Evolutionary conservation across 2,888 invertebrate species (phyloP).

Genomic region (Drosophila paramelanica): DNA sequence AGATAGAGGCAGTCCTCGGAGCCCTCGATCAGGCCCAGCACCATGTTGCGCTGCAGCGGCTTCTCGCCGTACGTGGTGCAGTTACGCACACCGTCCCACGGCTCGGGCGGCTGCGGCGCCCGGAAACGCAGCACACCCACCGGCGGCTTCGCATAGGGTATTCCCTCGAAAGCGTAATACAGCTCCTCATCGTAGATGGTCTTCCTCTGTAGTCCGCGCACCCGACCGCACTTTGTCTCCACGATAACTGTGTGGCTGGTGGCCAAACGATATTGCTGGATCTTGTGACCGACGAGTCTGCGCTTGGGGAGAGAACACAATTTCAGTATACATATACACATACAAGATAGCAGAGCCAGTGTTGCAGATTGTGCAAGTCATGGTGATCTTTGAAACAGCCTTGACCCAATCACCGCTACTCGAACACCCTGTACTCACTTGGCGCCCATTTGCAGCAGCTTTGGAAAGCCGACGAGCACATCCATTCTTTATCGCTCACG

Average conservation of each 20-base stretch:
- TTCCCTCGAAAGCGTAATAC: conserved; percentile 82
- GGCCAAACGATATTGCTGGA: conserved; percentile 71
- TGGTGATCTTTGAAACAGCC: not conserved
- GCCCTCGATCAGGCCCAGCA: conserved; percentile 82
- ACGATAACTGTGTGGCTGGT: conserved; percentile 73
- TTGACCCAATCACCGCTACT: not conserved
- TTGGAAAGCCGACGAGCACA: conserved; percentile 56
- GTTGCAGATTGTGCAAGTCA: not conserved
- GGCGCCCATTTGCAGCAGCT: conserved; percentile 49
- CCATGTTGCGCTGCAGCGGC: conserved; percentile 81
- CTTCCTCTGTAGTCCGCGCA: conserved; percentile 75
- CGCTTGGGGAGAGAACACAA: not conserved
- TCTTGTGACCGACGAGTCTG: conserved; percentile 71
- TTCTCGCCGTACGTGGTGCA: conserved; percentile 80
- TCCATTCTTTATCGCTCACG: conserved; percentile 40
- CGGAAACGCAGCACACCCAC: conserved; percentile 81
- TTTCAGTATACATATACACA: not conserved
- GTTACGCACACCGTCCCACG: conserved; percentile 85
- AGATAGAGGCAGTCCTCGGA: conserved; percentile 86
- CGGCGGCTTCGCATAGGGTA: conserved; percentile 84
- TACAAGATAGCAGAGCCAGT: conserved; percentile 6
- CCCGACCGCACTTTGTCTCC: conserved; percentile 74
- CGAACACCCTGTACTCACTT: conserved; percentile 53
- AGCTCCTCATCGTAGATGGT: conserved; percentile 71
- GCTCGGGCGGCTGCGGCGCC: conserved; percentile 84